Evolutionary conservation across 2,113 vertebrate species (phyloP).

Genomic region (Diadophis punctatus): DNA sequence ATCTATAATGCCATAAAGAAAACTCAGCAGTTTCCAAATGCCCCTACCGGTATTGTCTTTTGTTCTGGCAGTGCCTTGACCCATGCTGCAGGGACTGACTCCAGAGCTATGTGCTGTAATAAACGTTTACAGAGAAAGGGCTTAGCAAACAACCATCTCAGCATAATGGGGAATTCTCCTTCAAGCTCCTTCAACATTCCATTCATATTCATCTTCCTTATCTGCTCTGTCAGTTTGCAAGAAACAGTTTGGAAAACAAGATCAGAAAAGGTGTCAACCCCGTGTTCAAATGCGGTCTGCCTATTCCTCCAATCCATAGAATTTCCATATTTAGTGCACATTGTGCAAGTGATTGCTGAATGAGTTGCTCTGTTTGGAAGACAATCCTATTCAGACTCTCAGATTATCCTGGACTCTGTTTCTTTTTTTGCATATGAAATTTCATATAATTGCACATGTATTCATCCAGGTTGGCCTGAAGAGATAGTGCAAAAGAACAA

Average conservation of each 20-base stretch:
- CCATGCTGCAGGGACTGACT: neutral
- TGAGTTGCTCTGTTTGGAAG: neutral
- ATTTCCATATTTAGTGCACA: neutral
- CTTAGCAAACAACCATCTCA: neutral
- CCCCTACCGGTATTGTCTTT: neutral
- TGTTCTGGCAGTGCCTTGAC: neutral
- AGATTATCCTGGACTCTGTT: neutral
- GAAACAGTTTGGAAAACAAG: neutral
- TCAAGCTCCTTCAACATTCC: neutral
- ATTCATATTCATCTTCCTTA: slow-evolving; percentile 6
- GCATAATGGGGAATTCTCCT: slow-evolving; percentile 6
- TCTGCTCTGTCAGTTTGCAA: neutral
- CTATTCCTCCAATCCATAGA: neutral
- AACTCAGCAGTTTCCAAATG: neutral
- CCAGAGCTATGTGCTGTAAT: neutral
- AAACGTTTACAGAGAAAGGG: neutral
- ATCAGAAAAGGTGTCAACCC: neutral
- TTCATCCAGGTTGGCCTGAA: neutral
- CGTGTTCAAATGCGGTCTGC: neutral
- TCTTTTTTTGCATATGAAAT: neutral
- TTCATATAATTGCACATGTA: slow-evolving; percentile 1
- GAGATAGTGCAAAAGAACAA: neutral
- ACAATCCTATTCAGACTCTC: neutral
- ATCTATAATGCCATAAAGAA: neutral
- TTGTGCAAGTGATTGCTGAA: neutral